Evolutionary conservation across 2,797 vertebrate genomes (phyloP), one percentile per base, ranked within the genome.

Genomic region (Helarctos malayanus): DNA sequence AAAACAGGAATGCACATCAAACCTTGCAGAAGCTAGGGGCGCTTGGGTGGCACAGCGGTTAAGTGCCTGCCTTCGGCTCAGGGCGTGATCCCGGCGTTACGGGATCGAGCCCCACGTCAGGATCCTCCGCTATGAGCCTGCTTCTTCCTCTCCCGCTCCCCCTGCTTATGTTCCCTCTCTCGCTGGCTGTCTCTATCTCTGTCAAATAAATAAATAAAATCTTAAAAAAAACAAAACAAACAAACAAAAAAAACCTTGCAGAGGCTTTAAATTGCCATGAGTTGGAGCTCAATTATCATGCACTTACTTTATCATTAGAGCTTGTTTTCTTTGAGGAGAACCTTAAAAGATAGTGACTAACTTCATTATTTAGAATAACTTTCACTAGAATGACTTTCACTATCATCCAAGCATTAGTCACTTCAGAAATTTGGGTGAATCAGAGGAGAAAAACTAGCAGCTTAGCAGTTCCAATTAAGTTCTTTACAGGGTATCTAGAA

Each of bases 371-470:
- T 92, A 91, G 68, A 96, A 52, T 76, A 89, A 1, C 1, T 63
- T 56, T 95, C 82, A 89, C 63, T 76, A 47, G 68, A 96, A 52
- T 76, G 88, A 1, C 1, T 63, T 56, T 94, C 82, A 89, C 63
- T 76, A 47, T 76, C 7, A 45, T 83, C 7, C 94, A 92, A 79
- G 14, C 69, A 5, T 90, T 88, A 86, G 38, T 79, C 83, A 49
- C 52, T 96, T 97, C 47, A 94, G 16, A 75, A 65, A 59, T 89
- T 5, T 84, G 4, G 9, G 86, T 97, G 85, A 98, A 56, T 84
- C 82, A 49, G 12, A 68, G 84, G 47, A 61, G 68, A 21, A 82
- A 93, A 96, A 78, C 25, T 73, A 29, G 8, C 71, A 93, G 88
- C 25, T 87, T 56, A 41, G 15, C 14, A 47, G 59, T 86, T 96